These are phyloP conservation scores for Hyles lineata DNA, from an alignment of 2,888 invertebrate species.

Conservation along the genomic window DNA sequence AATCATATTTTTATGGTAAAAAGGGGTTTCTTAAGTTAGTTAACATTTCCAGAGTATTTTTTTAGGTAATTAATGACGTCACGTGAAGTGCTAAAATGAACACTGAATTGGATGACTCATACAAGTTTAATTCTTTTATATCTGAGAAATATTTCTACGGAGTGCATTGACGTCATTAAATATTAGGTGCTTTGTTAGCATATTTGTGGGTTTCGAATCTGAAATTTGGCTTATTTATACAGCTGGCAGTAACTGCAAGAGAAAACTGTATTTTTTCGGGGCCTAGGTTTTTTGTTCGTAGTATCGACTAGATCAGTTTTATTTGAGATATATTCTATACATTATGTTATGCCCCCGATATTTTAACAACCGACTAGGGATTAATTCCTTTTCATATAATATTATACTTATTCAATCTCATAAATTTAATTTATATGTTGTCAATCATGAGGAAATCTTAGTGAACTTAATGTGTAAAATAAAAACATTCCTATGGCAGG, in stretches of 20 bases:
- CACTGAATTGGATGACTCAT: neutral
- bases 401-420: no score
- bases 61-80: neutral
- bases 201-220: slow-evolving; percentile 53
- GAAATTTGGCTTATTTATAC: slow-evolving; percentile 56
- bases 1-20: neutral
- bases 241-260: slow-evolving; percentile 50
- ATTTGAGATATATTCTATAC: slow-evolving; percentile 35
- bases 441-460: no score
- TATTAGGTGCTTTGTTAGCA: slow-evolving; percentile 58
- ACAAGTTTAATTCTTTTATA: neutral
- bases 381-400: neutral
- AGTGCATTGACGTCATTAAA: slow-evolving; percentile 58
- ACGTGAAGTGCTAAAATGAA: neutral
- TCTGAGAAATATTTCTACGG: slow-evolving; percentile 52
- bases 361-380: neutral
- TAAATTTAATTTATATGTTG: no score
- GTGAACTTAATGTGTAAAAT: no score
- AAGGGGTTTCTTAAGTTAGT: neutral
- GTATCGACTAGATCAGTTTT: slow-evolving; percentile 38
- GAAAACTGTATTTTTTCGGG: slow-evolving; percentile 49
- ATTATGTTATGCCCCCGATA: neutral
- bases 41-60: neutral
- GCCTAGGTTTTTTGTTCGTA: slow-evolving; percentile 37
- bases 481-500: neutral